Evolutionary conservation across 1,140 invertebrate genomes (phyloP).

Genomic region (Lepidurus apus): DNA sequence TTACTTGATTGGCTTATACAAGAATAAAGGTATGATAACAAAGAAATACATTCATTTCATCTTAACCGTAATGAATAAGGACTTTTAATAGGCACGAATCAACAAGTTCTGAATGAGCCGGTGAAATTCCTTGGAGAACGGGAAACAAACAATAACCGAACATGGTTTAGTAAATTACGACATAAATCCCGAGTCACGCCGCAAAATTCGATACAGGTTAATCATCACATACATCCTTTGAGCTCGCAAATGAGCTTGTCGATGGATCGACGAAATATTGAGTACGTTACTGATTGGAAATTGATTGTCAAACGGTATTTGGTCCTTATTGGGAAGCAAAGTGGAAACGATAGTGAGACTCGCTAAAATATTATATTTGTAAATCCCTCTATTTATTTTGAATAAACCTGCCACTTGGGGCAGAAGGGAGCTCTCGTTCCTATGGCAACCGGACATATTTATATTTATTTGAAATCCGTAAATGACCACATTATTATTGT

Average conservation of each 20-base stretch:
- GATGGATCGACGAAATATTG: constrained; percentile 29
- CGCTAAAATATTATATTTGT: neutral
- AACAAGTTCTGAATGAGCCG: constrained; percentile 19
- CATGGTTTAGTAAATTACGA: constrained; percentile 31
- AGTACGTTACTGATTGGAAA: constrained; percentile 33
- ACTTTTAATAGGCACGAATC: constrained; percentile 22
- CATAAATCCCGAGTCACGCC: constrained; percentile 31
- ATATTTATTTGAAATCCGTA: neutral
- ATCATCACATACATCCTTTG: constrained; percentile 24
- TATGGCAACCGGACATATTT: neutral
- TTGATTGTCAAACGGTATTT: constrained; percentile 30
- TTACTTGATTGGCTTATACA: constrained; percentile 72
- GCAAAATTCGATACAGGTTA: neutral
- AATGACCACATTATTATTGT: neutral
- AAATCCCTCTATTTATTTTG: constrained; percentile 13
- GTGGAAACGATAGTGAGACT: neutral
- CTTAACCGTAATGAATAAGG: neutral
- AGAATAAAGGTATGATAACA: constrained; percentile 56
- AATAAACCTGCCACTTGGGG: constrained; percentile 13
- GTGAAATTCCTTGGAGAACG: constrained; percentile 19
- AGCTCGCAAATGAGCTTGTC: constrained; percentile 33
- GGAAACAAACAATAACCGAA: constrained; percentile 25
- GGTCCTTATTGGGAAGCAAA: constrained; percentile 24
- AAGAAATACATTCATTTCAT: neutral
- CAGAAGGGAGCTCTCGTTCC: neutral